Conservation (phyloP, 2,797 vertebrate species). For the Danio kyathit region DNA sequence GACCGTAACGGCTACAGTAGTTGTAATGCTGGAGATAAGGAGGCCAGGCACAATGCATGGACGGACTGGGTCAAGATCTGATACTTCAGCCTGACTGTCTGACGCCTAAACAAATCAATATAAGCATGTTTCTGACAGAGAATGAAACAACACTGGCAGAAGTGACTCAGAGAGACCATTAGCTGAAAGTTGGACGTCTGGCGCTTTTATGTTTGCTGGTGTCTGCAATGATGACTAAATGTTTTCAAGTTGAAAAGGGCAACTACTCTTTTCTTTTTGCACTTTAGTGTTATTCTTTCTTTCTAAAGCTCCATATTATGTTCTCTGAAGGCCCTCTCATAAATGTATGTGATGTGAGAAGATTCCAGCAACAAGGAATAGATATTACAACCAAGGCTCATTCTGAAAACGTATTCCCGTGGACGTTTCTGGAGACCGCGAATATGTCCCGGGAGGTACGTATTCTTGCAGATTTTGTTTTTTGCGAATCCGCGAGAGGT, state of each 20-base stretch:
- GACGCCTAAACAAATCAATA: constrained; percentile 41
- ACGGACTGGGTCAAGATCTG: constrained; percentile 7
- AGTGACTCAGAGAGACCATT: constrained; percentile 50
- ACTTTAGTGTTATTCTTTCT: not conserved
- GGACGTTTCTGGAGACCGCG: too few species aligned
- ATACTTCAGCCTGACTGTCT: constrained; percentile 8
- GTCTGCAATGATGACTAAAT: not conserved
- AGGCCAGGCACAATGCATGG: constrained; percentile 24
- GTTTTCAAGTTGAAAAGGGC: not conserved
- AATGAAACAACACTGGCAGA: constrained; percentile 45
- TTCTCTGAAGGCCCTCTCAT: constrained; percentile 28
- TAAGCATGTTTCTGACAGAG: constrained; percentile 49
- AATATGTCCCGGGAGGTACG: too few species aligned
- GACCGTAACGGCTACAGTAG: not conserved
- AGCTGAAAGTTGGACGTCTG: constrained; percentile 21
- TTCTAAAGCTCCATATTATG: not conserved
- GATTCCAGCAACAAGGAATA: too few species aligned
- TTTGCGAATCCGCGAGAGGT: too few species aligned
- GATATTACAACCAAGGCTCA: too few species aligned
- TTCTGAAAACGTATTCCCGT: too few species aligned
- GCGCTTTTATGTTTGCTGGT: not conserved
- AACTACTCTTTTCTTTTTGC: not conserved
- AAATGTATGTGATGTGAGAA: too few species aligned
- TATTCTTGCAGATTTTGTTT: too few species aligned
- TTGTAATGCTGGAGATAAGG: constrained; percentile 23